Conservation (phyloP, 2,888 invertebrate species). For the Sinohyriopsis cumingii region DNA sequence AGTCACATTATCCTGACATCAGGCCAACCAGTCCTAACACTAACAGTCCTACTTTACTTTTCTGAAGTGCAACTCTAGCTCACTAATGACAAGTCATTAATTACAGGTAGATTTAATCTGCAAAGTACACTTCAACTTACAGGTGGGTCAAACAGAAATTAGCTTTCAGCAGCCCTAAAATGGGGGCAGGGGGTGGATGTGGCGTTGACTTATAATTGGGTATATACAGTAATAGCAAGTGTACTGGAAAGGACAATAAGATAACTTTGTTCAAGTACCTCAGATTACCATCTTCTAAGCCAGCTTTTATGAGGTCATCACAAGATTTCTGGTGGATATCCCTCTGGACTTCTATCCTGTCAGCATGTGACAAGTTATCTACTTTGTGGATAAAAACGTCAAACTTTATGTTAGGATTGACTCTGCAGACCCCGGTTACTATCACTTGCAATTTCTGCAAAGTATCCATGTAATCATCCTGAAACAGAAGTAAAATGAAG, state of each 20-base stretch:
- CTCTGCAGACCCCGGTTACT: slow-evolving; percentile 93
- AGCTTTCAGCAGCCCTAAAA: too few species aligned
- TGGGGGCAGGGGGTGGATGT: too few species aligned
- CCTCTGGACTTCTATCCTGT: slow-evolving; percentile 98
- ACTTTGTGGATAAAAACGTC: slow-evolving; percentile 99
- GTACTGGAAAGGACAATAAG: not conserved
- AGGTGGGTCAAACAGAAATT: too few species aligned
- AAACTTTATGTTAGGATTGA: slow-evolving; percentile 96
- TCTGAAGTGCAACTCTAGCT: too few species aligned
- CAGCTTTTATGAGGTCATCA: slow-evolving; percentile 92
- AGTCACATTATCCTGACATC: too few species aligned
- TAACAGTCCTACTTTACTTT: too few species aligned
- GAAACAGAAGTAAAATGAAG: slow-evolving; percentile 14
- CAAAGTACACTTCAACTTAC: too few species aligned
- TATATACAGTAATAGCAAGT: slow-evolving; percentile 4
- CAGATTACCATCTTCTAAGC: slow-evolving; percentile 71
- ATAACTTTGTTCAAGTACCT: slow-evolving; percentile 43
- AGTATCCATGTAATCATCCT: slow-evolving; percentile 98
- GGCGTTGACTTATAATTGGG: slow-evolving; percentile 2
- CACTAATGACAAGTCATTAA: too few species aligned
- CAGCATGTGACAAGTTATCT: slow-evolving; percentile 98
- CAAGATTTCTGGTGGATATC: slow-evolving; percentile 97
- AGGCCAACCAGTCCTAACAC: too few species aligned
- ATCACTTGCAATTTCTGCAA: slow-evolving; percentile 92
- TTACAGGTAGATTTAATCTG: too few species aligned